Evolutionary conservation across 2,797 vertebrate species (phyloP).

Genomic region (Novumbra hubbsi): DNA sequence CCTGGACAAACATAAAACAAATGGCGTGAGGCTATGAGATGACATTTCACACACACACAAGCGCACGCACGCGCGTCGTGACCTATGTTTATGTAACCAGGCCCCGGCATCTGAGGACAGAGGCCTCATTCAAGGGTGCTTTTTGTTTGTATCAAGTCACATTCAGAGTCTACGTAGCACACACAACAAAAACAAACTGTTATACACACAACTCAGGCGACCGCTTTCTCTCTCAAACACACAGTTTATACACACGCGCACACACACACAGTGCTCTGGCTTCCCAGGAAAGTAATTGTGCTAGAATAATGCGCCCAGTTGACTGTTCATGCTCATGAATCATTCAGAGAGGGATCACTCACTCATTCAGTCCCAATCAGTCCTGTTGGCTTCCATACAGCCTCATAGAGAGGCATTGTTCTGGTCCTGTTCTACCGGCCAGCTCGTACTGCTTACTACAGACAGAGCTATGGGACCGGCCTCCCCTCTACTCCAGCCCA

Average conservation of each 20-base stretch:
- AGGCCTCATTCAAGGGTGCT: slow-evolving; percentile 49
- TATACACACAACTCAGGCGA: slow-evolving; percentile 12
- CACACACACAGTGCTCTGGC: slow-evolving; percentile 19
- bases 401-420: slow-evolving; percentile 26
- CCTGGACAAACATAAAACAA: too few species aligned
- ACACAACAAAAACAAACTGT: not conserved
- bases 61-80: slow-evolving; percentile 15
- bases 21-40: too few species aligned
- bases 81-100: slow-evolving; percentile 36
- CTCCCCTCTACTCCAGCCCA: not conserved
- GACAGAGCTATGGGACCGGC: not conserved
- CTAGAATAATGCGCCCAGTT: slow-evolving; percentile 56
- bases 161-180: slow-evolving; percentile 55
- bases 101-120: slow-evolving; percentile 58
- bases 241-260: not conserved
- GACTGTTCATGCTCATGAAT: slow-evolving; percentile 65
- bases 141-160: slow-evolving; percentile 60
- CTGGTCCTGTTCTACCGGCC: not conserved
- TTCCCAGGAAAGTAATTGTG: slow-evolving; percentile 57
- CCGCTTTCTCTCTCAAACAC: not conserved
- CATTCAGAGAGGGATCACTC: slow-evolving; percentile 51
- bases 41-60: not conserved
- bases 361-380: slow-evolving; percentile 48
- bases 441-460: not conserved
- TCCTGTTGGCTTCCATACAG: slow-evolving; percentile 19